Evolutionary conservation across 2,113 vertebrate genomes (phyloP), one percentile per base, ranked within the genome.

Genomic region (Vombatus ursinus): DNA sequence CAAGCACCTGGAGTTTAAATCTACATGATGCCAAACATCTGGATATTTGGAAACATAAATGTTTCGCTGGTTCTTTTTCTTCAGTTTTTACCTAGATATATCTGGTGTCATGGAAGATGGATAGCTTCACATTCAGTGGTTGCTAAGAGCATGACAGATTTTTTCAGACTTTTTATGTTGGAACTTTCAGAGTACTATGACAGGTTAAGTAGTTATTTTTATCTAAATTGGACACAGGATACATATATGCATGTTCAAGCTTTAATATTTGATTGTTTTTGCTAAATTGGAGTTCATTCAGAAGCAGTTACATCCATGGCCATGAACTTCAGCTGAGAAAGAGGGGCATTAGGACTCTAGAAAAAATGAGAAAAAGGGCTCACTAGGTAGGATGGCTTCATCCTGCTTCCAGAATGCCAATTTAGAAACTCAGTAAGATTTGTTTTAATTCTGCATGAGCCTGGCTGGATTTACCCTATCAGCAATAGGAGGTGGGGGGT

Each of bases 1-100:
- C 89, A 51, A 48, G 77, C 52, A 47, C 57, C 96, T 92, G 96
- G 26, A 90, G 49, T 4, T 94, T 94, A 50, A 92, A 89, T 95
- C 47, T n/a, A 89, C 6, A 44, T 8, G 84, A 5, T 61, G 54
- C 53, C 49, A 31, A 61, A 10, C 90, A 89, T 31, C 51, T 97
- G 47, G 25, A 31, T 92, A 49, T 96, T 89, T 96, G 49, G 49
- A 28, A 51, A 24, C 37, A n/a, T n/a, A 16, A 37, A n/a, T 77
- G 3, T 77, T 93, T 96, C 52, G 54, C 92, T 89, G 90, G 92
- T 8, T 14, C 77, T 53, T 90, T 95, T 50, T 77, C 61, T 94
- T 95, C n/a, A 51, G 7, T 93, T 68, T 96, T 94, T 52, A 95
- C 47, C 44, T 91, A 96, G 89, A 52, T 91, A n/a, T 77, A 24